phyloP scores from a whole-genome alignment of 2,888 invertebrate species.

The Seira sanloemensis region DNA sequence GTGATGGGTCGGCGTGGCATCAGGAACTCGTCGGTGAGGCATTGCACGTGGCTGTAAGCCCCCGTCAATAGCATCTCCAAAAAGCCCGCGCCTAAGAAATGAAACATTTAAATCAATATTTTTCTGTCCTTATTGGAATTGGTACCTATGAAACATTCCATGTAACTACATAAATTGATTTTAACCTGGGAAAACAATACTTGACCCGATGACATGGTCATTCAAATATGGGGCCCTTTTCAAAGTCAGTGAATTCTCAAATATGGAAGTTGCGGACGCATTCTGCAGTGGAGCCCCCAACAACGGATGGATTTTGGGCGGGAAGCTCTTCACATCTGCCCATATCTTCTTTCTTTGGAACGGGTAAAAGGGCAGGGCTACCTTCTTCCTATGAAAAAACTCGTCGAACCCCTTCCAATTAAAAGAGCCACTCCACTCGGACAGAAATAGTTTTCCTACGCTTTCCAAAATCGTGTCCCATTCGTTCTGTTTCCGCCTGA shows the following conservation, averaged over 20 bases:
- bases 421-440: slow-evolving; percentile 22
- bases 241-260: slow-evolving; percentile 35
- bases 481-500: slow-evolving; percentile 34
- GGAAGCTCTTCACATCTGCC: not conserved
- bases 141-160: not conserved
- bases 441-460: slow-evolving; percentile 41
- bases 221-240: slow-evolving; percentile 9
- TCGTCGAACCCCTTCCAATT: slow-evolving; percentile 48
- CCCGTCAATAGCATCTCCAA: slow-evolving; percentile 46
- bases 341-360: slow-evolving; percentile 54
- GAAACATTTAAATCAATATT: too few relatives aligned
- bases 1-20: slow-evolving; percentile 25
- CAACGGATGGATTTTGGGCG: slow-evolving; percentile 50
- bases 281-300: slow-evolving; percentile 49
- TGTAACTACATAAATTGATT: not conserved
- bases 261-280: too few relatives aligned
- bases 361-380: slow-evolving; percentile 41
- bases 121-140: not conserved
- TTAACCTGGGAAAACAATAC: slow-evolving; percentile 19
- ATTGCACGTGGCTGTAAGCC: slow-evolving; percentile 33
- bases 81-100: slow-evolving; percentile 49
- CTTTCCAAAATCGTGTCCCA: slow-evolving; percentile 43
- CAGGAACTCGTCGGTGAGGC: slow-evolving; percentile 10
- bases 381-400: slow-evolving; percentile 7
- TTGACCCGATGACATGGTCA: slow-evolving; percentile 52